Conservation (phyloP, 2,888 invertebrate species). For the Drosophila paranaensis region DNA sequence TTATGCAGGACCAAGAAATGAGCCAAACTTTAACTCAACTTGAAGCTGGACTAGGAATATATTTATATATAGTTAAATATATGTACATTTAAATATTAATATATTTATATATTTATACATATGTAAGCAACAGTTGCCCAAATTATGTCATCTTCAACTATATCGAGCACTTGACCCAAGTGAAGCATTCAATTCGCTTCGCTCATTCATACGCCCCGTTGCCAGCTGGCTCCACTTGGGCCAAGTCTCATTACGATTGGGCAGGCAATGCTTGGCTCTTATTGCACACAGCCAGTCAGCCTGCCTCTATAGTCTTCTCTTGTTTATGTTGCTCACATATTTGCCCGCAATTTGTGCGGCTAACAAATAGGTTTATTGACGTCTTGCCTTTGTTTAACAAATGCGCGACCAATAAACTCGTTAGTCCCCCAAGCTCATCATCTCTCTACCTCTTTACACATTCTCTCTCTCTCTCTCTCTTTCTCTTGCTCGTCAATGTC, state of each 20-base stretch:
- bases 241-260: conserved; percentile 51
- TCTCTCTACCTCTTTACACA: not conserved
- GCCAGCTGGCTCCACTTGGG: conserved; percentile 48
- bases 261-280: conserved; percentile 49
- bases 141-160: conserved; percentile 24
- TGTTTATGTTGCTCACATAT: conserved; percentile 74
- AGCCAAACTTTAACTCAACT: not conserved
- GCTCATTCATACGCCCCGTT: conserved; percentile 66
- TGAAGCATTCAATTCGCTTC: conserved; percentile 36
- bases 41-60: not conserved
- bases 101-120: not conserved
- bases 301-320: conserved; percentile 8
- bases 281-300: conserved; percentile 47
- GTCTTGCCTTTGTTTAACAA: conserved; percentile 51
- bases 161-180: conserved; percentile 44
- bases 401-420: conserved; percentile 35
- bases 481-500: conserved; percentile 17
- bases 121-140: conserved; percentile 13
- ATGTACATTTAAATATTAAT: not conserved
- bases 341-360: conserved; percentile 69
- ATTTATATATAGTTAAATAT: too few species aligned
- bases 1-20: not conserved
- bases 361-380: conserved; percentile 58
- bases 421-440: not conserved
- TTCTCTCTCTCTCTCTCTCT: not conserved